phyloP scores from a whole-genome alignment of 2,797 vertebrate species.

The Neosalanx taihuensis region DNA sequence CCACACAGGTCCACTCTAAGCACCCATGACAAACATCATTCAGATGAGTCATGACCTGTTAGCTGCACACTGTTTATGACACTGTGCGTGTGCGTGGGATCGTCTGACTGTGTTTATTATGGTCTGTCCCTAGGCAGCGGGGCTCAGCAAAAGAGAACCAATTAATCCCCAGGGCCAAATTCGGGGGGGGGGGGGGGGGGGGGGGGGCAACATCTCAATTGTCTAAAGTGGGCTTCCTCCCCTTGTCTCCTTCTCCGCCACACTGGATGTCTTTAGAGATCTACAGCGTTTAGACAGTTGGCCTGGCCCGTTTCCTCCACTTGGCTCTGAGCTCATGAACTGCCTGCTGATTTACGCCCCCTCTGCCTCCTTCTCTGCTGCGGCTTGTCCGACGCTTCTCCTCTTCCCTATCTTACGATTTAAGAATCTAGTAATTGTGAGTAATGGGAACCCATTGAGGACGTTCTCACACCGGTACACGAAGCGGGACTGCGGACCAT shows the following conservation, averaged over 20 bases:
- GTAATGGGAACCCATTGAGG: slow-evolving; percentile 22
- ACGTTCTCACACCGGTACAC: slow-evolving; percentile 29
- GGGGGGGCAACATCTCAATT: neutral
- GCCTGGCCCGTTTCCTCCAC: neutral
- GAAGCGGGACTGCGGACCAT: slow-evolving; percentile 47
- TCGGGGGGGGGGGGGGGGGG: neutral
- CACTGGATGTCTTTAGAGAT: neutral
- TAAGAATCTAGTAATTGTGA: neutral
- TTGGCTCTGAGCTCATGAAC: neutral
- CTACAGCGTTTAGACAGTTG: neutral
- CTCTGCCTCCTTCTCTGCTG: neutral
- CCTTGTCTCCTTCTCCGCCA: neutral
- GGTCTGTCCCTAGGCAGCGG: slow-evolving; percentile 25
- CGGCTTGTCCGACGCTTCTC: neutral
- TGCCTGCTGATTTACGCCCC: neutral
- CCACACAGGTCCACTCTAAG: slow-evolving; percentile 53
- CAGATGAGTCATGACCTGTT: slow-evolving; percentile 59
- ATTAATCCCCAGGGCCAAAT: neutral
- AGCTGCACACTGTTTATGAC: slow-evolving; percentile 51
- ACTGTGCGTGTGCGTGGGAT: slow-evolving; percentile 20
- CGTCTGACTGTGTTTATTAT: slow-evolving; percentile 3
- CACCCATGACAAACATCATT: slow-evolving; percentile 60
- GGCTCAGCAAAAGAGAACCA: neutral
- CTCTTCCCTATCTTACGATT: neutral
- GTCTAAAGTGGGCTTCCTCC: slow-evolving; percentile 1